Conservation (phyloP, 2,113 vertebrate genomes). For the Anhinga anhinga region DNA sequence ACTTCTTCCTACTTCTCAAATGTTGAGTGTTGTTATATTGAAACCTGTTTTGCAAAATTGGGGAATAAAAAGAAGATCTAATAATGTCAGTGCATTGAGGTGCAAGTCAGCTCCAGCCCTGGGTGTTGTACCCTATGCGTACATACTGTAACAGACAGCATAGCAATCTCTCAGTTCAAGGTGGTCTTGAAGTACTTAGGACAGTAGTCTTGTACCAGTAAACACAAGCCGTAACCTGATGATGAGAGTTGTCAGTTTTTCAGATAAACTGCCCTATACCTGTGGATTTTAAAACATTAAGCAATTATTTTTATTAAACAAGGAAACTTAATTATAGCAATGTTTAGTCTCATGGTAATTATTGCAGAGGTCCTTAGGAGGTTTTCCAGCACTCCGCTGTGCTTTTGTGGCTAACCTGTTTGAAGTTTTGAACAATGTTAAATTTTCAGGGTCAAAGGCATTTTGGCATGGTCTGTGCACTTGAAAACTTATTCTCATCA, state of each 20-base stretch:
- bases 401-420: neutral
- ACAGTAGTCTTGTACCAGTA: neutral
- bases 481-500: neutral
- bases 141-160: neutral
- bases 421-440: neutral
- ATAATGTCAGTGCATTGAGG: accelerated
- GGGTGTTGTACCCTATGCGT: accelerated
- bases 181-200: neutral
- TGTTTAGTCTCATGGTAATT: neutral
- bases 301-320: neutral
- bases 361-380: neutral
- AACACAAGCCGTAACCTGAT: neutral
- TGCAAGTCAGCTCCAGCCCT: neutral
- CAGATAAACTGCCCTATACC: neutral
- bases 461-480: neutral
- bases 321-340: neutral
- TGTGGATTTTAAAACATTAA: neutral
- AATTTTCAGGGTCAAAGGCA: neutral
- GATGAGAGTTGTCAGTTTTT: neutral
- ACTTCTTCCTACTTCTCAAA: neutral
- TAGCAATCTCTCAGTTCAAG: neutral
- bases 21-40: neutral
- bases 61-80: neutral
- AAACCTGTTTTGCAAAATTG: neutral
- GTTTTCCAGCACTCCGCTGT: neutral